phyloP scores from a whole-genome alignment of 1,140 invertebrate species.

The Elymnias hypermnestra region DNA sequence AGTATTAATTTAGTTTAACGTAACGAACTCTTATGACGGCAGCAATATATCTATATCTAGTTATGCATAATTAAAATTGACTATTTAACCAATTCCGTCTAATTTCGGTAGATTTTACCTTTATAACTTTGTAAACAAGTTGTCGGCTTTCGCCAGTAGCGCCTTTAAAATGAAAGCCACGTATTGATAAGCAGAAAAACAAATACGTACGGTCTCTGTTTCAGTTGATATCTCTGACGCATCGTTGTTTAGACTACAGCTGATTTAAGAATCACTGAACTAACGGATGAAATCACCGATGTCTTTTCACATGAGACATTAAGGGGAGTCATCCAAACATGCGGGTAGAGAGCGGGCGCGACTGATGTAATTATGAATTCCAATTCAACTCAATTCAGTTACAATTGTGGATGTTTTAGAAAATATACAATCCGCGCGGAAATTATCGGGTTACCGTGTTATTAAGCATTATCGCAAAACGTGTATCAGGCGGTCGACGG shows the following conservation, averaged over 20 bases:
- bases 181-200: conserved; percentile 8
- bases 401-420: conserved; percentile 26
- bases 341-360: conserved; percentile 11
- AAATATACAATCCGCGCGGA: conserved; percentile 31
- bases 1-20: too few species aligned
- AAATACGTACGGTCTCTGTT: conserved; percentile 66
- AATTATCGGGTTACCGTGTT: conserved; percentile 35
- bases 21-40: too few species aligned
- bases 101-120: too few species aligned
- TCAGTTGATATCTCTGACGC: conserved; percentile 69
- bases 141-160: neutral
- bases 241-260: conserved; percentile 35
- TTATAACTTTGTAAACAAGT: neutral
- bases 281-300: conserved; percentile 12
- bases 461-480: conserved; percentile 59
- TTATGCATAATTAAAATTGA: too few species aligned
- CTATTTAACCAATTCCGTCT: too few species aligned
- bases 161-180: neutral
- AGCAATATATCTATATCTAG: too few species aligned
- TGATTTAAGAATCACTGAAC: conserved; percentile 23
- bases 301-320: conserved; percentile 13
- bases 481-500: conserved; percentile 65
- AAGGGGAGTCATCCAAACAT: conserved; percentile 9
- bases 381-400: neutral
- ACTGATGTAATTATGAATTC: conserved; percentile 7